These are phyloP conservation scores for Pollenia angustigena DNA, from an alignment of 2,888 invertebrate species.

Conservation along the genomic window DNA sequence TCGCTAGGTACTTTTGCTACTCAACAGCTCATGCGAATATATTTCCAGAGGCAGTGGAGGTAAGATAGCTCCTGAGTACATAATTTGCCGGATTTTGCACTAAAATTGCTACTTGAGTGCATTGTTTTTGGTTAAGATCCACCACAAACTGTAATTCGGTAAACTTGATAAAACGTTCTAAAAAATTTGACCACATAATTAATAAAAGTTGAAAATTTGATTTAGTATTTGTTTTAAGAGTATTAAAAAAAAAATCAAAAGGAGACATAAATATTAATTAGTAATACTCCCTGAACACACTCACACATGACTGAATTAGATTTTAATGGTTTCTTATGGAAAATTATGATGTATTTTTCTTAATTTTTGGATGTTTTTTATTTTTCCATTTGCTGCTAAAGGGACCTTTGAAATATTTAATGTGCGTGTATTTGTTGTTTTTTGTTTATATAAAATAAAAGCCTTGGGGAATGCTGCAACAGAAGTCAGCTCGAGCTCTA, in stretches of 20 bases:
- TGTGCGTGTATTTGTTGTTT: constrained; percentile 46
- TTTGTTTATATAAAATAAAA: constrained; percentile 56
- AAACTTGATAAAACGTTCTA: too few species aligned
- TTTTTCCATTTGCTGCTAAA: constrained; percentile 27
- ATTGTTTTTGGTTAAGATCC: too few species aligned
- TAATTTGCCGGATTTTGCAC: too few species aligned
- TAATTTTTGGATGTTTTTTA: constrained; percentile 44
- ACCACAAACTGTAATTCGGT: too few species aligned
- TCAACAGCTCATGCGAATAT: too few species aligned
- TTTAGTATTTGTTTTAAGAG: neutral
- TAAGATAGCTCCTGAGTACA: too few species aligned
- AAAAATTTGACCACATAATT: too few species aligned
- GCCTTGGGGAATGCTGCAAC: constrained; percentile 66
- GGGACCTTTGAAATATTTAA: constrained; percentile 16
- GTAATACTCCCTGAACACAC: constrained; percentile 44
- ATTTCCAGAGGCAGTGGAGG: too few species aligned
- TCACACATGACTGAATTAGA: constrained; percentile 44
- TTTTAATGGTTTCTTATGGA: constrained; percentile 61
- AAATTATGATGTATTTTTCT: constrained; percentile 60
- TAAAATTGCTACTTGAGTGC: too few species aligned
- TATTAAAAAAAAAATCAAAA: constrained; percentile 76
- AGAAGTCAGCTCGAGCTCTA: constrained; percentile 28
- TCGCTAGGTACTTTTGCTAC: too few species aligned
- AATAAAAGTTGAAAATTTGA: neutral
- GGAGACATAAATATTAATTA: constrained; percentile 83